Conservation (phyloP, 2,888 invertebrate genomes). For the Platynereis dumerilii region DNA sequence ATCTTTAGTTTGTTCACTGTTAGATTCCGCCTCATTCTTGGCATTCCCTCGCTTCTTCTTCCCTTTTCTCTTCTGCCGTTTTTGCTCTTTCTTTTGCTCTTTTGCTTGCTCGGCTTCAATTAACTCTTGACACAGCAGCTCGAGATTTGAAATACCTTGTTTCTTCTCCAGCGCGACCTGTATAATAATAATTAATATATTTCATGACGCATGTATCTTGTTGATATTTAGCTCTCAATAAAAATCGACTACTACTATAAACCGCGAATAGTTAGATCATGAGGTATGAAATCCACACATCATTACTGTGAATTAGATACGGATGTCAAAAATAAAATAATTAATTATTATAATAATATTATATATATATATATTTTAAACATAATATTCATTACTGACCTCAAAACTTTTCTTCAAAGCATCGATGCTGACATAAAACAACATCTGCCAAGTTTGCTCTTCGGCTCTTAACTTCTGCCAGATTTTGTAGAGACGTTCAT, state of each 20-base stretch:
- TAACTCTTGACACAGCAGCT: constrained; percentile 85
- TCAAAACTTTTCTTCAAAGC: constrained; percentile 86
- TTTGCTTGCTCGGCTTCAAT: constrained; percentile 85
- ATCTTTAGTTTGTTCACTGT: too few relatives aligned
- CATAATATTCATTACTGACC: too few relatives aligned
- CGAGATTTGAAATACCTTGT: constrained; percentile 85
- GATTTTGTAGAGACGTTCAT: constrained; percentile 86
- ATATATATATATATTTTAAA: too few relatives aligned
- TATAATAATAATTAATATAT: too few relatives aligned
- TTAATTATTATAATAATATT: too few relatives aligned
- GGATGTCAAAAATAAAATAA: too few relatives aligned
- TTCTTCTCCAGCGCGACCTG: constrained; percentile 85
- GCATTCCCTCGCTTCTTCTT: constrained; percentile 48
- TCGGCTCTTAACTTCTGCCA: constrained; percentile 87
- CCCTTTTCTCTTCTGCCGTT: constrained; percentile 73
- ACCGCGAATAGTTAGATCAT: too few relatives aligned
- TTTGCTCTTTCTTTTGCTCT: constrained; percentile 84
- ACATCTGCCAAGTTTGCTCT: constrained; percentile 91
- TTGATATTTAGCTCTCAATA: too few relatives aligned
- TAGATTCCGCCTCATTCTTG: not conserved
- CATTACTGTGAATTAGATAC: too few relatives aligned
- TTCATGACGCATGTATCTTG: constrained; percentile 19
- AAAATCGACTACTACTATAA: not conserved
- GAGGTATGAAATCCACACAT: too few relatives aligned
- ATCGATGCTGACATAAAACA: constrained; percentile 81